These are phyloP conservation scores for Diachrysia chrysitis DNA, from an alignment of 2,888 invertebrate genomes.

Conservation along the genomic window DNA sequence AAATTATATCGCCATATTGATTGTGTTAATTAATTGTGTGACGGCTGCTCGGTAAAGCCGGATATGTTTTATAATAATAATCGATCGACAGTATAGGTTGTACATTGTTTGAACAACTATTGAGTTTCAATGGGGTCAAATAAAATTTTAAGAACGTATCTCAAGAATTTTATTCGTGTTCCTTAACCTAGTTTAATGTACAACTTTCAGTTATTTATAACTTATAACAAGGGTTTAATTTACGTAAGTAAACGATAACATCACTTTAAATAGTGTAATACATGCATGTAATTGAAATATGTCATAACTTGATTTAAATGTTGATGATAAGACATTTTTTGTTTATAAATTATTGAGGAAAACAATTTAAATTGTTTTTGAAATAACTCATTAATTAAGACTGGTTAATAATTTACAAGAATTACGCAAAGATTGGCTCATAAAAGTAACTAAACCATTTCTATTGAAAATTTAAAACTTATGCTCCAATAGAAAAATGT, in stretches of 20 bases:
- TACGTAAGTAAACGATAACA: neutral
- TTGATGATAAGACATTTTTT: too few species aligned
- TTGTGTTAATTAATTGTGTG: slow-evolving; percentile 61
- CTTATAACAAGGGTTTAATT: slow-evolving; percentile 6
- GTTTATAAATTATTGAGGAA: too few species aligned
- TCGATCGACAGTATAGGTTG: slow-evolving; percentile 80
- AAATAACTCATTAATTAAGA: too few species aligned
- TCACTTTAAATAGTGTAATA: neutral
- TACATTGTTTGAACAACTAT: slow-evolving; percentile 83
- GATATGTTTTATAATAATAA: slow-evolving; percentile 72
- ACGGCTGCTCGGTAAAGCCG: slow-evolving; percentile 71
- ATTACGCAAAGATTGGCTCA: too few species aligned
- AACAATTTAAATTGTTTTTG: too few species aligned
- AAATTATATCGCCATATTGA: slow-evolving; percentile 54
- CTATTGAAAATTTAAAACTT: too few species aligned
- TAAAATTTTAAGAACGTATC: slow-evolving; percentile 85
- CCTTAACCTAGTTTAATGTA: slow-evolving; percentile 34
- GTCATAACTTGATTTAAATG: too few species aligned
- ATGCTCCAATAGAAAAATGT: too few species aligned
- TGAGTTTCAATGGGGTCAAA: slow-evolving; percentile 88
- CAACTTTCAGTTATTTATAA: slow-evolving; percentile 26
- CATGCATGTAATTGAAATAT: neutral
- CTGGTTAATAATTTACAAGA: too few species aligned
- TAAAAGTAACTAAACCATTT: too few species aligned
- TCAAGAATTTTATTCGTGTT: slow-evolving; percentile 45